Percentiles rank a stretch among this genome's conserved stretches.
Evolutionary conservation across 2,888 invertebrate genomes (phyloP).

Genomic region (Scaptodrosophila latifasciaeformis): DNA sequence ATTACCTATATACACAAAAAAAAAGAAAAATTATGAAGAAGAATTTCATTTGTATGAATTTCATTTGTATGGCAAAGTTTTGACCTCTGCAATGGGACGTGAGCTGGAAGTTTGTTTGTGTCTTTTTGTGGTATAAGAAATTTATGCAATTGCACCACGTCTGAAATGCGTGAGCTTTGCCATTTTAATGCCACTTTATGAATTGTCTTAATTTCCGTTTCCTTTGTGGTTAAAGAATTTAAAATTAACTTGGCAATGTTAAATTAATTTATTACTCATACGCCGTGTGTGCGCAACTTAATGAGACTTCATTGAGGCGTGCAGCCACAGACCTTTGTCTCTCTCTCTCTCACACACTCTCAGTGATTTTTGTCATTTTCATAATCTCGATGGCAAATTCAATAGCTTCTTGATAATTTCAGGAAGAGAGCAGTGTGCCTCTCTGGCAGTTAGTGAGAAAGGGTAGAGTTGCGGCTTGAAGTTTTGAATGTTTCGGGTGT

Average conservation of each 20-base stretch:
- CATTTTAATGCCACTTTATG: constrained; percentile 22
- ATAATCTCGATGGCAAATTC: background rate
- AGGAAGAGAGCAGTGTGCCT: too few species aligned
- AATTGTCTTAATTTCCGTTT: constrained; percentile 54
- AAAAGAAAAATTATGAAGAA: too few species aligned
- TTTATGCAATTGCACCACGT: too few species aligned
- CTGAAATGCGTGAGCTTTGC: too few species aligned
- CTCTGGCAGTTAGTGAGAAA: background rate
- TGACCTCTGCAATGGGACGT: too few species aligned
- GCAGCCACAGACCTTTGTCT: constrained; percentile 5
- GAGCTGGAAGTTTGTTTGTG: too few species aligned
- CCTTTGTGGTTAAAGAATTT: constrained; percentile 22
- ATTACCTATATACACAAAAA: too few species aligned
- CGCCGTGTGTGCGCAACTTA: constrained; percentile 13
- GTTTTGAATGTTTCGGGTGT: background rate
- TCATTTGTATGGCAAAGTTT: too few species aligned
- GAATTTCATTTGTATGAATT: too few species aligned
- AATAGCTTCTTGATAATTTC: constrained; percentile 5
- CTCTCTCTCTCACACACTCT: too few species aligned
- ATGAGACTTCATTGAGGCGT: background rate
- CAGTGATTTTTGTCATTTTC: background rate
- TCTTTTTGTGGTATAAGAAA: too few species aligned
- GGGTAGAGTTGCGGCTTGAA: background rate
- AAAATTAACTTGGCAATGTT: background rate
- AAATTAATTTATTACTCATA: constrained; percentile 34